Base-by-base conservation (phyloP, 2,888 invertebrate species). In the Panopea generosa region DNA sequence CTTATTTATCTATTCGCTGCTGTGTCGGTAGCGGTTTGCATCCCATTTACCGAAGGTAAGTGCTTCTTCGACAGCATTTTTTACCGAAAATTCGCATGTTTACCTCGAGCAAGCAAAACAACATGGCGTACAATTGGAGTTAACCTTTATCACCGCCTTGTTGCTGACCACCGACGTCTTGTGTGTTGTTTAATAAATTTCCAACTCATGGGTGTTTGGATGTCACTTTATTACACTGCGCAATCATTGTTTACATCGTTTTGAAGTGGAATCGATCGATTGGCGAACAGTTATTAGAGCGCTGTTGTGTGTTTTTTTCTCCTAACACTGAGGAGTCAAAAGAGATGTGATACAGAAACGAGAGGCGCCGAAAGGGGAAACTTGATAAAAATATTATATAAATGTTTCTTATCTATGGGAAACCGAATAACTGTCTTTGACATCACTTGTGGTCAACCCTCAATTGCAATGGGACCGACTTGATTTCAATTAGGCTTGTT, bases 1-100 rank as follows among this genome's bases (percentile, higher is more conserved):
- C 65, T 67, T 77, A 50, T 70, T 56, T 70, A 70, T 70, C 26
- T 75, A 70, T 75, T 70, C 69, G 50, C 70, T 59, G 60, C 66
- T 70, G 65, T 57, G 65, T 43, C 75, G 61, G 65, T 75, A 63
- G 68, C 50, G 43, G 43, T 50, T 68, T 38, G 47, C 29, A 40
- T 53, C 26, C 62, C 68, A n/a, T n/a, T 14, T 33, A 24, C 53
- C 3, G 24, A 26, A 49, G 74, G 74, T 74, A 57, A 74, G 74
- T 26, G 52, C 2, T 22, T 55, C 50, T 45, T 61, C 50, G 1
- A 0, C 14, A 6, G 20, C 33, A 33, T 33, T 33, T 4, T 33
- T 33, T 4, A n/a, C n/a, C 33, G 6, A 11, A 33, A 33, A 33
- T 33, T 33, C 33, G 1, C 56, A 22, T 65, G 59, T 45, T 71